phyloP scores from a whole-genome alignment of 2,797 vertebrate species.

The Rhinatrema bivittatum region DNA sequence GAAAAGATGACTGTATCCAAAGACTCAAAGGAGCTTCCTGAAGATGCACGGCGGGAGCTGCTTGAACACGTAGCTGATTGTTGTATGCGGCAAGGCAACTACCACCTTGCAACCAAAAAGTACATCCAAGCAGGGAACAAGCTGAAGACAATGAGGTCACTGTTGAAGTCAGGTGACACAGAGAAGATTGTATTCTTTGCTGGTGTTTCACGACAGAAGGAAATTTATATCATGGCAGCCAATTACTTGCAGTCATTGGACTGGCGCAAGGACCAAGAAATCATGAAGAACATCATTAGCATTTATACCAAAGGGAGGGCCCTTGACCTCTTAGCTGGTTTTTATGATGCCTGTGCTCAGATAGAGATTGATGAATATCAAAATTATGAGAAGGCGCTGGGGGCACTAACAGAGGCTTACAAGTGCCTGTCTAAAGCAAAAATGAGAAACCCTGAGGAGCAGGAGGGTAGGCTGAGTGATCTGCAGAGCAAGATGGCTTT shows the following conservation, averaged over 20 bases:
- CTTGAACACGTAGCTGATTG: conserved; percentile 84
- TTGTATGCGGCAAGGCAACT: conserved; percentile 93
- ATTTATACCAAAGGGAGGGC: conserved; percentile 91
- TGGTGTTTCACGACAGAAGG: conserved; percentile 82
- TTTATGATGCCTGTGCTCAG: conserved; percentile 93
- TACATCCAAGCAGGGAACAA: conserved; percentile 93
- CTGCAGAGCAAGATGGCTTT: conserved; percentile 73
- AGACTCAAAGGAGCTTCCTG: conserved; percentile 64
- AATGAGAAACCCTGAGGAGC: conserved; percentile 56
- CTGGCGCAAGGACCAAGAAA: conserved; percentile 80
- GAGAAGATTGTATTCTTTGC: conserved; percentile 94
- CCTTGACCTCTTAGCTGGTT: conserved; percentile 79
- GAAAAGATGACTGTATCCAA: conserved; percentile 72
- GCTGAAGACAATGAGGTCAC: conserved; percentile 86
- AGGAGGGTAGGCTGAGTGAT: conserved; percentile 63
- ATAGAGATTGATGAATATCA: conserved; percentile 88
- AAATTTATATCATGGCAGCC: conserved; percentile 94
- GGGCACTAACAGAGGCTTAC: conserved; percentile 80
- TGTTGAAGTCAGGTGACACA: conserved; percentile 91
- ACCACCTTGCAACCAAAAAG: conserved; percentile 91
- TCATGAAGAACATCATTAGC: conserved; percentile 85
- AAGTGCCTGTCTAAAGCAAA: conserved; percentile 86
- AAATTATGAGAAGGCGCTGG: conserved; percentile 90
- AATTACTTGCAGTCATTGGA: conserved; percentile 97
- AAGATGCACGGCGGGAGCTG: conserved; percentile 72